These are phyloP conservation scores for Enteromius fasciolatus DNA, from an alignment of 2,797 vertebrate species.

Conservation along the genomic window DNA sequence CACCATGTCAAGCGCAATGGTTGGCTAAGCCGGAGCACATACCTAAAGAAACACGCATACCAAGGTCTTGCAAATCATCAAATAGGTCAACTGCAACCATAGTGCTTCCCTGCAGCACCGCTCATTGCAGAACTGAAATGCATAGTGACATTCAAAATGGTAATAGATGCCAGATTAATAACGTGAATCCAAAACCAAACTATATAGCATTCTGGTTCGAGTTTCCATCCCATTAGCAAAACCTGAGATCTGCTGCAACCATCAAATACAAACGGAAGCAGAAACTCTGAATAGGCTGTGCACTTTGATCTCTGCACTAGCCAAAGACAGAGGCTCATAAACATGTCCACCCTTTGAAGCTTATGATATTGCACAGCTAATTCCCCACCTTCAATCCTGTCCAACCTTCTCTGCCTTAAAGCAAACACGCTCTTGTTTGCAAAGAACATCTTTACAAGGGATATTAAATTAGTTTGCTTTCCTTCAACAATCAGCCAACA, in stretches of 20 bases:
- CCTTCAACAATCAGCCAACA: conserved; percentile 26
- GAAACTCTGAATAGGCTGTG: conserved; percentile 47
- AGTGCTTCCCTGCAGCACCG: neutral
- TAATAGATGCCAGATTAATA: conserved; percentile 6
- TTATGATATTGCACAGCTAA: conserved; percentile 56
- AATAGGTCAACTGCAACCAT: conserved; percentile 6
- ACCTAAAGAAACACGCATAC: neutral
- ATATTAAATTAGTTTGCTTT: conserved; percentile 50
- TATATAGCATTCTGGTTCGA: conserved; percentile 6
- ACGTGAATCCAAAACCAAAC: conserved; percentile 8
- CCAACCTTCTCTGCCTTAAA: conserved; percentile 49
- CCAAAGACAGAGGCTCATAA: conserved; percentile 63
- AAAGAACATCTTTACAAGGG: conserved; percentile 64
- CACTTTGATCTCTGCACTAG: conserved; percentile 64
- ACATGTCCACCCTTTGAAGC: conserved; percentile 68
- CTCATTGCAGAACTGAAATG: neutral
- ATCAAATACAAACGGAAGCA: conserved; percentile 50
- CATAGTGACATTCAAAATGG: neutral
- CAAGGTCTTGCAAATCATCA: neutral
- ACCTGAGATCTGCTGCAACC: conserved; percentile 24
- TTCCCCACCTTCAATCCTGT: conserved; percentile 53
- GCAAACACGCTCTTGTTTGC: conserved; percentile 66
- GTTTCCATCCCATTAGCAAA: conserved; percentile 34
- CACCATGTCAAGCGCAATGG: neutral
- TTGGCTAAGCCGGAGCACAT: neutral